These are phyloP conservation scores for Fragum sueziense DNA, from an alignment of 2,888 invertebrate species.

Conservation along the genomic window DNA sequence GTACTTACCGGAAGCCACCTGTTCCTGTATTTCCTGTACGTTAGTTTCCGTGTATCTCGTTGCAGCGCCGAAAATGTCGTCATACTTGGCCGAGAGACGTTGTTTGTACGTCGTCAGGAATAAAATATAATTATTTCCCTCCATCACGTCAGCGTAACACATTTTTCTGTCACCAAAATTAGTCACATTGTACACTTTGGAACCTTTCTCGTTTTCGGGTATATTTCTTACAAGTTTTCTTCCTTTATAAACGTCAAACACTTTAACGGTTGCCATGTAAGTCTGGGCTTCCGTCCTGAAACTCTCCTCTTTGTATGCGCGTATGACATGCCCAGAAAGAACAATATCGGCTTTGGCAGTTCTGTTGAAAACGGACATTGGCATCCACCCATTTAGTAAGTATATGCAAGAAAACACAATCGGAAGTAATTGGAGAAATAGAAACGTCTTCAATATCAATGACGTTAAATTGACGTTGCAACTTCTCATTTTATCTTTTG, in stretches of 20 bases:
- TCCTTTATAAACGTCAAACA: conserved; percentile 74
- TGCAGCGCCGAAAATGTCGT: conserved; percentile 81
- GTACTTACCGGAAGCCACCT: conserved; percentile 73
- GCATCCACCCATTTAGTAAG: conserved; percentile 80
- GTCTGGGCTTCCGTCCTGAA: conserved; percentile 71
- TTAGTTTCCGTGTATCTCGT: conserved; percentile 70
- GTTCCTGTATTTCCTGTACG: conserved; percentile 73
- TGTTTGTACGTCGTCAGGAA: conserved; percentile 77
- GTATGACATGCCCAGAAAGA: conserved; percentile 67
- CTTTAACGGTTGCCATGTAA: conserved; percentile 73
- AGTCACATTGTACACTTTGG: conserved; percentile 74
- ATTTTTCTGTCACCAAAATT: conserved; percentile 80
- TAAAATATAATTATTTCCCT: conserved; percentile 76
- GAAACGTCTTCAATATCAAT: conserved; percentile 43
- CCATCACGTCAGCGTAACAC: conserved; percentile 79
- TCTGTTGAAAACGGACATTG: conserved; percentile 73
- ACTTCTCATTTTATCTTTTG: conserved; percentile 47
- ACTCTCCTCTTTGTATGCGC: conserved; percentile 69
- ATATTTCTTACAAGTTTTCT: conserved; percentile 59
- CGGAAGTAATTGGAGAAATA: conserved; percentile 50
- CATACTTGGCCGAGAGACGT: conserved; percentile 80
- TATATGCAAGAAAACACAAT: conserved; percentile 75
- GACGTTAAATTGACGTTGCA: conserved; percentile 53
- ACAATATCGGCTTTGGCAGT: conserved; percentile 76
- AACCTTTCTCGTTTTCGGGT: conserved; percentile 29